A percentile compares a stretch with the other conserved stretches of the same genome.
phyloP scores from a whole-genome alignment of 2,888 invertebrate species.

The Ferdinandea cuprea region DNA sequence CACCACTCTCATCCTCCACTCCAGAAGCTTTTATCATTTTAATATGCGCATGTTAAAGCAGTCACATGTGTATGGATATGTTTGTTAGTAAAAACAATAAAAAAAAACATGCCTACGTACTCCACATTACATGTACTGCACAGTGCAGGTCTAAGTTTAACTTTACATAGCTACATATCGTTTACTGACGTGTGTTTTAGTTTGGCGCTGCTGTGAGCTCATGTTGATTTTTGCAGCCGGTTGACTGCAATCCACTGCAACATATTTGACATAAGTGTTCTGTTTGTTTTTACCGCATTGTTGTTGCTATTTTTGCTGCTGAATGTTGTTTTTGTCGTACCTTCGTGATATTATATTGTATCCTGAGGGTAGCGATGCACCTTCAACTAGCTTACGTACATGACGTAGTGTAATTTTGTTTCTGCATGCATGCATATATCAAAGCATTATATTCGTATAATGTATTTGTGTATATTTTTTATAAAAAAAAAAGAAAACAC shows the following conservation, averaged over 20 bases:
- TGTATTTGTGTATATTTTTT: too few species aligned
- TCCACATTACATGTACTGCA: slow-evolving; percentile 2
- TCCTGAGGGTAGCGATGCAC: neutral
- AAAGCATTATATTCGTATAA: too few species aligned
- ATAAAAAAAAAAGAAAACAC: slow-evolving; percentile 6
- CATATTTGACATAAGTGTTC: slow-evolving; percentile 26
- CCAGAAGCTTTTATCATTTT: slow-evolving; percentile 17
- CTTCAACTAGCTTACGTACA: neutral
- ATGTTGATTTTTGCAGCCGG: slow-evolving; percentile 59
- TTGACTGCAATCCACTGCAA: slow-evolving; percentile 34
- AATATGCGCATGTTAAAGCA: slow-evolving; percentile 24
- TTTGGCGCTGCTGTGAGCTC: slow-evolving; percentile 28
- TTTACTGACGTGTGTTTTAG: slow-evolving; percentile 9
- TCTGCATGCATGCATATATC: too few species aligned
- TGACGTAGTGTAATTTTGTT: neutral
- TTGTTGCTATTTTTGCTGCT: slow-evolving; percentile 19
- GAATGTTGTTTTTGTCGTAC: neutral
- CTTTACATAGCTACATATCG: neutral
- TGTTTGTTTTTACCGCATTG: slow-evolving; percentile 40
- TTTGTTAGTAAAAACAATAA: neutral
- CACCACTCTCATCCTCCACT: neutral
- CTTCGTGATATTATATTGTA: neutral
- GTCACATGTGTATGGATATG: neutral
- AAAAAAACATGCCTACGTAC: slow-evolving; percentile 5
- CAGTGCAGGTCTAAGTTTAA: neutral